These are phyloP conservation scores for Drosophila birchii DNA, from an alignment of 2,888 invertebrate species.

Conservation along the genomic window DNA sequence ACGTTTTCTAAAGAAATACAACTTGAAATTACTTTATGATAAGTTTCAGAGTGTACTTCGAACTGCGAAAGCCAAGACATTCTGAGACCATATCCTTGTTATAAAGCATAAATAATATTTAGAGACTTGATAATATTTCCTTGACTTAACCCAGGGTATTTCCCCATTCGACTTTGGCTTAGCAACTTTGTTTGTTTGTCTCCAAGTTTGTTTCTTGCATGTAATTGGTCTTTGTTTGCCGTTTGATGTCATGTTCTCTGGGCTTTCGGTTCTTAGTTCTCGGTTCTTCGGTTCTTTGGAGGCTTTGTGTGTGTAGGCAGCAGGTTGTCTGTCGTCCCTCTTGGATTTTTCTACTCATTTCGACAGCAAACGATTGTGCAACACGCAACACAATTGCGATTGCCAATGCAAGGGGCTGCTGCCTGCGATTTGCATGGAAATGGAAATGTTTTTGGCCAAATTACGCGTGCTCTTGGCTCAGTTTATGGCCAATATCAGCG, in stretches of 20 bases:
- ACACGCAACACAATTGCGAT: constrained; percentile 68
- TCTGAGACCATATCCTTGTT: too few relatives aligned
- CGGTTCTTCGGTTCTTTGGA: constrained; percentile 7
- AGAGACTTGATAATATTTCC: rapidly evolving
- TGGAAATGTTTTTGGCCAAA: constrained; percentile 60
- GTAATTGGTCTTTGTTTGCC: constrained; percentile 79
- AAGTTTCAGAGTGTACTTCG: too few relatives aligned
- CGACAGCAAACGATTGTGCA: constrained; percentile 71
- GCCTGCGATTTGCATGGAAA: constrained; percentile 72
- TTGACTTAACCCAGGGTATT: constrained; percentile 4
- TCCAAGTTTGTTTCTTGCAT: constrained; percentile 51
- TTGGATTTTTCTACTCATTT: constrained; percentile 41
- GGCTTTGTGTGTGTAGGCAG: constrained; percentile 68
- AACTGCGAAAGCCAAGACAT: too few relatives aligned
- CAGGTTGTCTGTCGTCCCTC: constrained; percentile 40
- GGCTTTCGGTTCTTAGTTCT: constrained; percentile 39
- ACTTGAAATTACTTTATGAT: too few relatives aligned
- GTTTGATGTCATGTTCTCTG: constrained; percentile 76
- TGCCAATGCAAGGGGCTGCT: constrained; percentile 68
- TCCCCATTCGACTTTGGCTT: background rate
- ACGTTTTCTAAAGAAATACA: too few relatives aligned
- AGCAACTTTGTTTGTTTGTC: background rate
- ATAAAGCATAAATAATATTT: background rate
- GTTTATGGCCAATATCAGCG: constrained; percentile 62
- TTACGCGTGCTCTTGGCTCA: constrained; percentile 75